Base-by-base conservation (phyloP, 53 echinoderm and acorn worm genomes). In the Paracentrotus lividus region DNA sequence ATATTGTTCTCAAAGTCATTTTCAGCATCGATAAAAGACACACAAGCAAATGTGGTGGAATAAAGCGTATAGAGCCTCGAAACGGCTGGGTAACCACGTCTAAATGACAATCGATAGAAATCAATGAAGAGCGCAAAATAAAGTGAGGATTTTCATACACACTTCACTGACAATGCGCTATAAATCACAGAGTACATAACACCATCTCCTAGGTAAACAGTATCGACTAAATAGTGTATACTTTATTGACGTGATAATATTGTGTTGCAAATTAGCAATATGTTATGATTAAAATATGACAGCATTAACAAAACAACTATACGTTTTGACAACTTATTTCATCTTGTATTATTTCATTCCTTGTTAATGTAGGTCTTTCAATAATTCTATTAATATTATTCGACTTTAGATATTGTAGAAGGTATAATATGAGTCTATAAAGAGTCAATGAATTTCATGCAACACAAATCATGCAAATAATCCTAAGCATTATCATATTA, bases 171-270 rank as follows among this genome's bases (percentile, higher is more conserved):
- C 81, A 81, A 81, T 81, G 81, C 27, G 81, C 31, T n/a, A 81
- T 81, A 81, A 81, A 81, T 81, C 81, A 81, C 81, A 81, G 81
- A 27, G 7, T 26, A 81, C 81, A 81, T 47, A 81, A n/a, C 42
- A 81, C 26, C 81, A 47, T 20, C n/a, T 47, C 8, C 1, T 47
- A 81, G 4, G 5, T 47, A 47, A 45, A 45, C 47, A 81, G 9
- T 20, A 3, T 20, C 47, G n/a, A 9, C 26, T 26, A 45, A 24
- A 45, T 49, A 81, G 81, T 81, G 47, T 26, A 9, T 49, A 26
- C 26, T n/a, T 47, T 45, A 81, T n/a, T 81, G 12, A n/a, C 2
- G 3, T 47, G 81, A 24, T 20, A 6, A 15, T 44, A 77, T 77
- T 77, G 23, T n/a, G n/a, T n/a, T n/a, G n/a, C n/a, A n/a, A n/a